A percentile compares a stretch with the other conserved stretches of the same genome.
phyloP scores from a whole-genome alignment of 2,888 invertebrate species.

The Pomacea canaliculata region DNA sequence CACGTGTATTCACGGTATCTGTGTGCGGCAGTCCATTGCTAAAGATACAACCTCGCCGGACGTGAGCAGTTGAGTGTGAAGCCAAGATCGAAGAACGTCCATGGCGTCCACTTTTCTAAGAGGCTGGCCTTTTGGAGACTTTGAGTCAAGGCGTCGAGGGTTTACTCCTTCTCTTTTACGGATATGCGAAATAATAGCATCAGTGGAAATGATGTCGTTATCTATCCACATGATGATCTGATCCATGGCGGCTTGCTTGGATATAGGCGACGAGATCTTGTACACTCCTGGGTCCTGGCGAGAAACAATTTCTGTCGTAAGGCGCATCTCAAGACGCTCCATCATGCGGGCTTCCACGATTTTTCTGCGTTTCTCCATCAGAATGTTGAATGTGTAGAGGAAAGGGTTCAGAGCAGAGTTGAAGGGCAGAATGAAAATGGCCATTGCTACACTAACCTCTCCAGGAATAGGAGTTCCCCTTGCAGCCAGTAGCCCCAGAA shows the following conservation, averaged over 20 bases:
- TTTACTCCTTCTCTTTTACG: neutral
- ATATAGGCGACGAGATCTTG: neutral
- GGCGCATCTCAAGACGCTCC: neutral
- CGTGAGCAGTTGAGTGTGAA: too few species aligned
- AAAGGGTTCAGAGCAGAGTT: slow-evolving; percentile 4
- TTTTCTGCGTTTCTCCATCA: neutral
- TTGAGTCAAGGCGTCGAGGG: too few species aligned
- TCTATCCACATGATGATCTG: neutral
- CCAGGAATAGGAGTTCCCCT: neutral
- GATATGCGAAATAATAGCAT: neutral
- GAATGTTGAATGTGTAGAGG: neutral
- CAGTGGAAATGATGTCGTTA: neutral
- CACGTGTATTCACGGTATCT: too few species aligned
- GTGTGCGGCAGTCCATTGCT: too few species aligned
- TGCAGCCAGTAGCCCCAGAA: neutral
- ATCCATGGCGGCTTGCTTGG: neutral
- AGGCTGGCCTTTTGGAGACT: too few species aligned
- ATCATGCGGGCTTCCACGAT: neutral
- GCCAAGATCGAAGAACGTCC: too few species aligned
- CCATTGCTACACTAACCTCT: neutral
- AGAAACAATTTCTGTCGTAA: neutral
- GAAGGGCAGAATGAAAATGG: neutral
- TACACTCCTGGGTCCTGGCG: neutral
- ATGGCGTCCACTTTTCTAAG: too few species aligned
- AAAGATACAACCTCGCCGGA: too few species aligned